Evolutionary conservation across 2,888 invertebrate species (phyloP).

Genomic region (Drosophila parthenogenetica): DNA sequence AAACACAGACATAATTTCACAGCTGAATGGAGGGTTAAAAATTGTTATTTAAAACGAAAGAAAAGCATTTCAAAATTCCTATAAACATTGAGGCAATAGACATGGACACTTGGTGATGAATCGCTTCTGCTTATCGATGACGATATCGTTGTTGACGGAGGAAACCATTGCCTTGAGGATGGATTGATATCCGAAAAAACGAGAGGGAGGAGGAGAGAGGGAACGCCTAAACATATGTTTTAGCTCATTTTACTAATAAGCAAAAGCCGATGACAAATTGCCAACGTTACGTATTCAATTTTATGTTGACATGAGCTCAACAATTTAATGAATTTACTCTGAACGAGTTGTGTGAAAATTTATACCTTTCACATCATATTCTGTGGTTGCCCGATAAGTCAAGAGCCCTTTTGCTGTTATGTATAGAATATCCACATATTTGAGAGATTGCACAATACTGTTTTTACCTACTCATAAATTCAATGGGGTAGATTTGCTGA

Average conservation of each 20-base stretch:
- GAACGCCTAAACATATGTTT: constrained; percentile 68
- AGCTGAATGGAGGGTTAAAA: background rate
- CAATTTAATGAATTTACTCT: constrained; percentile 38
- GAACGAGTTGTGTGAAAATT: constrained; percentile 7
- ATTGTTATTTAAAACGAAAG: constrained; percentile 7
- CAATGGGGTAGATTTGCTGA: too few relatives aligned
- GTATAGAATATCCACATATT: background rate
- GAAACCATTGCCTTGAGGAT: constrained; percentile 24
- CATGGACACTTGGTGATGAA: constrained; percentile 47
- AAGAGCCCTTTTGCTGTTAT: background rate
- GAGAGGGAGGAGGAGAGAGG: background rate
- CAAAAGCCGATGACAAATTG: constrained; percentile 74
- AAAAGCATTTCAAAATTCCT: constrained; percentile 25
- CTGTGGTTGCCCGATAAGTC: background rate
- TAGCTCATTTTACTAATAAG: constrained; percentile 76
- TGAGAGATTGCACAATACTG: background rate
- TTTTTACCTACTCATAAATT: background rate
- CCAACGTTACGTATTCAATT: constrained; percentile 58
- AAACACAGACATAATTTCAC: constrained; percentile 2
- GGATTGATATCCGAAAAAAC: background rate
- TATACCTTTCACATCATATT: background rate
- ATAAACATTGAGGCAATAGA: background rate
- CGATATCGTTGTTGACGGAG: constrained; percentile 25
- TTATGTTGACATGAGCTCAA: constrained; percentile 50
- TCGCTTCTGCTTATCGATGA: constrained; percentile 63